Evolutionary conservation across 2,888 invertebrate species (phyloP).

Genomic region (Erebia ligea): DNA sequence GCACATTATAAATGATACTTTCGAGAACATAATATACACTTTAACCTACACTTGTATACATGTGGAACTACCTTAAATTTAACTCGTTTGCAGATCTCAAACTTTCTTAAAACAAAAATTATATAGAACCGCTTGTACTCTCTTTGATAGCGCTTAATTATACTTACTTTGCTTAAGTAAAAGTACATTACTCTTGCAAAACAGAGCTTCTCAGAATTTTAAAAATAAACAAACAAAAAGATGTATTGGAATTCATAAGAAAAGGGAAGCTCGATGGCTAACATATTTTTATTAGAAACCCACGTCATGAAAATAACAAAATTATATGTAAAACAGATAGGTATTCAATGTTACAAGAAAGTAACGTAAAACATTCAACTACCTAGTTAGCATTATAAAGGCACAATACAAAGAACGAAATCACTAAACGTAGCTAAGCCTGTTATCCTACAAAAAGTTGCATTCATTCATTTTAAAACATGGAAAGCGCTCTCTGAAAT

Average conservation of each 20-base stretch:
- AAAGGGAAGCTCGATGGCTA: neutral
- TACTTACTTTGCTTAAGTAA: neutral
- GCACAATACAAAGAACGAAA: slow-evolving; percentile 7
- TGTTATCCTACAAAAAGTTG: slow-evolving; percentile 10
- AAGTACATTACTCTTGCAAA: neutral
- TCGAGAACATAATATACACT: slow-evolving; percentile 10
- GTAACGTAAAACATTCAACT: neutral
- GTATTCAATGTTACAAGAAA: neutral
- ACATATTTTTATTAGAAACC: neutral
- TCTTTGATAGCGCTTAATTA: neutral
- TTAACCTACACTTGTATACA: slow-evolving; percentile 5
- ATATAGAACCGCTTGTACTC: neutral
- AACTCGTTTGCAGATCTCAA: neutral
- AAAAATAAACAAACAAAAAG: neutral
- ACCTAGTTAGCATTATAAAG: neutral
- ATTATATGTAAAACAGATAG: neutral
- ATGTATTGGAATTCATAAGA: neutral
- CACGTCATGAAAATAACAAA: neutral
- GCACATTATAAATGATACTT: slow-evolving; percentile 26
- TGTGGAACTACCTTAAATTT: neutral
- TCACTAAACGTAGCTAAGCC: slow-evolving; percentile 15
- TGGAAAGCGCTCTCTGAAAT: slow-evolving; percentile 24
- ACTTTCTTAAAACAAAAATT: neutral
- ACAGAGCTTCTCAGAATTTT: neutral
- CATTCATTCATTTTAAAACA: slow-evolving; percentile 25